phyloP scores from a whole-genome alignment of 64 coral and sea anemone species.

The Actinia equina region DNA sequence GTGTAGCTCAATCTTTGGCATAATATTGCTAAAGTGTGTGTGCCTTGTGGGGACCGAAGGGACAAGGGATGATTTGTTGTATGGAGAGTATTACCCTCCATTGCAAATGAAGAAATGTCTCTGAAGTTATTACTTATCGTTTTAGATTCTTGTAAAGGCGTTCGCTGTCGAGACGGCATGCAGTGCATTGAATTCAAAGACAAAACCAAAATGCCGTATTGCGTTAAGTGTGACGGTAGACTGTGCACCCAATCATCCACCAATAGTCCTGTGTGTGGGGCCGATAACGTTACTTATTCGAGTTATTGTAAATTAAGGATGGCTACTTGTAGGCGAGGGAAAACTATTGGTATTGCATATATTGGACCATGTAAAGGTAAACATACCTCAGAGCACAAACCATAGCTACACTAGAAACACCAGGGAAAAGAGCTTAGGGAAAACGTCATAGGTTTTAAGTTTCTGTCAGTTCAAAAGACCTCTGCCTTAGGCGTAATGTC shows the following conservation, averaged over 20 bases:
- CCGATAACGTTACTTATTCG: slow-evolving; percentile 45
- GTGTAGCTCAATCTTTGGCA: too few species aligned
- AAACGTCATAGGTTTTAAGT: too few species aligned
- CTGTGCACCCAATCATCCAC: background rate
- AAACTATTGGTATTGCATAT: slow-evolving; percentile 77
- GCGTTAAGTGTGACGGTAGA: background rate
- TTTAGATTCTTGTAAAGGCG: background rate
- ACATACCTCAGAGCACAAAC: background rate
- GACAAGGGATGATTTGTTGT: too few species aligned
- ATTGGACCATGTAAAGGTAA: slow-evolving; percentile 59
- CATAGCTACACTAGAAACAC: background rate
- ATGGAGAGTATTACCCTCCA: too few species aligned
- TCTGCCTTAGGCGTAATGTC: background rate
- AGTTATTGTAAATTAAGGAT: slow-evolving; percentile 46
- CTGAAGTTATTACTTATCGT: background rate
- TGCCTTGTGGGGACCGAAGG: too few species aligned
- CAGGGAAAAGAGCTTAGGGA: too few species aligned
- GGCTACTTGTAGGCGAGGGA: slow-evolving; percentile 63
- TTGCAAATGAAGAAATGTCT: too few species aligned
- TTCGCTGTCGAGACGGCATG: background rate
- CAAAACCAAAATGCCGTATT: background rate
- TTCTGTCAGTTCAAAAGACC: too few species aligned
- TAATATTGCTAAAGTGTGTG: too few species aligned
- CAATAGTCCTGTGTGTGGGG: slow-evolving; percentile 44
- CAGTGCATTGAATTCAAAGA: background rate